Evolutionary conservation across 2,113 vertebrate species (phyloP), one percentile per base, ranked within the genome.

Genomic region (Xenopus borealis): DNA sequence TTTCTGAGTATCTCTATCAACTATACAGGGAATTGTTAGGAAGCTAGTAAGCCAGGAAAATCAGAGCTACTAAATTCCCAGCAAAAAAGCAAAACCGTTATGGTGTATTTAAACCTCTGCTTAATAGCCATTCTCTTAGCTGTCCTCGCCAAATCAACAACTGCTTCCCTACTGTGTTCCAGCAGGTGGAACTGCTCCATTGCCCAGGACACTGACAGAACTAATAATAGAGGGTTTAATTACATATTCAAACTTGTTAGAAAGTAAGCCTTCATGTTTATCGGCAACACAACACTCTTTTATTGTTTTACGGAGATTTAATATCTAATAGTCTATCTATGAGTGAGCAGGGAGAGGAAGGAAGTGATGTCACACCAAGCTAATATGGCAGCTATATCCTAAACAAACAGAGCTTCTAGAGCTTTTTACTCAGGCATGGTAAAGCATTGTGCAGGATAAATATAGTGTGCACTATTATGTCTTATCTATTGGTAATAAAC

Each of bases 91-190:
- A 30, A 16, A 72, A 66, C 53, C 64, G 55, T 46, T 66, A 57
- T 20, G 16, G n/a, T 64, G 71, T 63, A 62, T 55, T 65, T 65
- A 66, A 57, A 47, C 71, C 55, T 53, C 62, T 72, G 71, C 65
- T 65, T 40, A 40, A 40, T 40, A 40, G 33, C 33, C 62, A 66
- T 72, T 72, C 55, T 46, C 33, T 12, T 10, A 30, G 16, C 71
- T 62, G 55, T 20, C 12, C 62, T 61, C 62, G 65, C 71, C 71
- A 72, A 65, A 72, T 72, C 71, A 72, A 65, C 57, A 72, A 72
- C 71, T 27, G 23, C 23, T 62, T 47, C 62, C 11, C 62, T 57
- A 72, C 59, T 72, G 70, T 72, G 52, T 20, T 52, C 61, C 71
- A 72, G 62, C 61, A 63, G 71, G 61, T 16, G 33, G 40, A 72